Percentiles rank a stretch among this genome's conserved stretches.
phyloP scores from a whole-genome alignment of 2,113 vertebrate genomes.

The Catharus fuscescens region DNA sequence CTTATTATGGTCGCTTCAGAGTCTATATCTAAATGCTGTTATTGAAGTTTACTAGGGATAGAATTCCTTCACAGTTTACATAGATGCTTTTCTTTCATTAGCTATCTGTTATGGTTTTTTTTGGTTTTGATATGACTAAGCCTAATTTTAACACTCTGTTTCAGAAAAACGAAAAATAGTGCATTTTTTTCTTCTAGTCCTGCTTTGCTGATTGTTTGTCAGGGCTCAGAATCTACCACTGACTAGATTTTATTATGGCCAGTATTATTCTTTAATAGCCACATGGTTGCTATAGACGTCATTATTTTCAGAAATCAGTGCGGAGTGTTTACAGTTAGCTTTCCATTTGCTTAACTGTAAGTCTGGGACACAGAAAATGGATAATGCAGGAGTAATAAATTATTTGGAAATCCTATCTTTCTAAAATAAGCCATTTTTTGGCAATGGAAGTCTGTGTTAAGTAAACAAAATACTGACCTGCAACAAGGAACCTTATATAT shows the following conservation, averaged over 20 bases:
- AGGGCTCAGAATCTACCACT: not conserved
- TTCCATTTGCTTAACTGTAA: not conserved
- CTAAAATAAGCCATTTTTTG: not conserved
- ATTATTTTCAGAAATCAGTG: not conserved
- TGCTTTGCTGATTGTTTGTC: not conserved
- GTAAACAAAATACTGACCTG: not conserved
- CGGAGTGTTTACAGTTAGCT: not conserved
- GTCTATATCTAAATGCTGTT: not conserved
- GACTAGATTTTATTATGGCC: not conserved
- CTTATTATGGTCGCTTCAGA: not conserved
- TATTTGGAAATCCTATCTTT: not conserved
- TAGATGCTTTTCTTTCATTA: not conserved
- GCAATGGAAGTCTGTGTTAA: not conserved
- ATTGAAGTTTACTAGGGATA: not conserved
- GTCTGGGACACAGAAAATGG: not conserved
- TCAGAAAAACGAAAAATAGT: not conserved
- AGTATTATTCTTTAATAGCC: not conserved
- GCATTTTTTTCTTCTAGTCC: not conserved
- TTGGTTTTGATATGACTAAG: not conserved
- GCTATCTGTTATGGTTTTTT: not conserved
- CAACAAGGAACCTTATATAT: not conserved
- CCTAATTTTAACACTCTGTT: not conserved
- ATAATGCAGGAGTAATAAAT: not conserved
- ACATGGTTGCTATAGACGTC: not conserved
- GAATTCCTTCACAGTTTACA: not conserved